Evolutionary conservation across 1,140 invertebrate genomes (phyloP).

Genomic region (Geopemphigus sp.): DNA sequence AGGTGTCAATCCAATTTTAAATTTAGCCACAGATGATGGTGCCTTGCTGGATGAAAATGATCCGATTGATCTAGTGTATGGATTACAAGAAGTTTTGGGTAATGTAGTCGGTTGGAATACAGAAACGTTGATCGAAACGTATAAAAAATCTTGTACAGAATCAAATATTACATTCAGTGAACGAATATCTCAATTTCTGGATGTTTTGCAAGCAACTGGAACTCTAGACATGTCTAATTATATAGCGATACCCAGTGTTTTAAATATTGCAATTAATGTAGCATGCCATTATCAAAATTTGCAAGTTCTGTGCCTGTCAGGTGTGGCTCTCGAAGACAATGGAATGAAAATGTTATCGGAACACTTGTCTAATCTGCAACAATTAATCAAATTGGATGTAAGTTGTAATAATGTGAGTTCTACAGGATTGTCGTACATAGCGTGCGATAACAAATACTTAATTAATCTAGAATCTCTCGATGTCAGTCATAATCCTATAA

Average conservation of each 20-base stretch:
- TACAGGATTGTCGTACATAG: constrained; percentile 35
- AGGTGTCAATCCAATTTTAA: constrained; percentile 63
- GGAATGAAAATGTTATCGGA: constrained; percentile 53
- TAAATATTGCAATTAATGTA: constrained; percentile 63
- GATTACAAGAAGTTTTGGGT: constrained; percentile 62
- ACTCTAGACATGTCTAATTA: constrained; percentile 58
- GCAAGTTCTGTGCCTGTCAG: constrained; percentile 61
- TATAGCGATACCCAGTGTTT: constrained; percentile 57
- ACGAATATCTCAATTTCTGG: constrained; percentile 59
- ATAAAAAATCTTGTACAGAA: constrained; percentile 64
- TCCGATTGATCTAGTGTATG: constrained; percentile 60
- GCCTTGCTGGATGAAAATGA: constrained; percentile 67
- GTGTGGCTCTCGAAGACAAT: constrained; percentile 62
- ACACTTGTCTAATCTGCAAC: constrained; percentile 49
- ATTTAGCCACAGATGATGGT: constrained; percentile 66
- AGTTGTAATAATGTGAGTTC: constrained; percentile 51
- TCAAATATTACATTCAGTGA: constrained; percentile 57
- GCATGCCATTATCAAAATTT: constrained; percentile 63
- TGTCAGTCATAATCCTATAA: constrained; percentile 43
- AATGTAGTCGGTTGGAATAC: constrained; percentile 65
- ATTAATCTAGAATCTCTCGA: constrained; percentile 43
- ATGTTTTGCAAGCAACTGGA: constrained; percentile 60
- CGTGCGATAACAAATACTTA: constrained; percentile 37
- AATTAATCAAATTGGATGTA: constrained; percentile 51
- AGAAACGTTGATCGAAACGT: constrained; percentile 63